These are phyloP conservation scores for Recurvirostra avosetta DNA, from an alignment of 2,113 vertebrate genomes.

Conservation along the genomic window DNA sequence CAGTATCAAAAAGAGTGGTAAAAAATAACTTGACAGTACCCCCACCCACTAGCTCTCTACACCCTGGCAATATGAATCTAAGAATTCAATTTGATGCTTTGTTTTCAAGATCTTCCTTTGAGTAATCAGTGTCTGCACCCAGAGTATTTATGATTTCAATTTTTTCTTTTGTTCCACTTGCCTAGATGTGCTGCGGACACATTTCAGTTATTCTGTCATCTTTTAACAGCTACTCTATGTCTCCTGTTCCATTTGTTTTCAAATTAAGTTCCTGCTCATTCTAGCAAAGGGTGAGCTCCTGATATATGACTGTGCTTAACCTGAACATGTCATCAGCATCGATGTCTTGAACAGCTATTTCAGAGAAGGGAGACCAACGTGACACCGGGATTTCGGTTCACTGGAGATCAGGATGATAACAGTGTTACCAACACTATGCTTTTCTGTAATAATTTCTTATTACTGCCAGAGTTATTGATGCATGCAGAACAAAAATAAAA, in stretches of 20 bases:
- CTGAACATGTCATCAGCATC: background rate
- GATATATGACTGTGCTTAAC: background rate
- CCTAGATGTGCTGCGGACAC: background rate
- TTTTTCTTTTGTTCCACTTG: background rate
- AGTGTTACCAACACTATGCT: background rate
- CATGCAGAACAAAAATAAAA: background rate
- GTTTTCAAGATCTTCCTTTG: background rate
- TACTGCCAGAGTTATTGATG: background rate
- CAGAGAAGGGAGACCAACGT: background rate
- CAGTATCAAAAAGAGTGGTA: background rate
- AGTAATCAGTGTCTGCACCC: background rate
- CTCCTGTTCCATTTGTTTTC: conserved; percentile 21
- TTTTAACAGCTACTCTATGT: background rate
- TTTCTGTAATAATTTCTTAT: background rate
- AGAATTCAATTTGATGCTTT: background rate
- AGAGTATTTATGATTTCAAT: background rate
- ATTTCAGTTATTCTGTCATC: conserved; percentile 10
- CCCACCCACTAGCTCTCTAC: background rate
- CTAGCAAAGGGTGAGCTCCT: background rate
- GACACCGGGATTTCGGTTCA: background rate
- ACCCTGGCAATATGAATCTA: background rate
- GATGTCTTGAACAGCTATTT: background rate
- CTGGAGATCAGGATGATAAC: background rate
- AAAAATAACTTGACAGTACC: background rate
- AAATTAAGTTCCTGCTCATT: conserved; percentile 27